Conservation (phyloP, 2,888 invertebrate species). For the Pilophorus perplexus region DNA sequence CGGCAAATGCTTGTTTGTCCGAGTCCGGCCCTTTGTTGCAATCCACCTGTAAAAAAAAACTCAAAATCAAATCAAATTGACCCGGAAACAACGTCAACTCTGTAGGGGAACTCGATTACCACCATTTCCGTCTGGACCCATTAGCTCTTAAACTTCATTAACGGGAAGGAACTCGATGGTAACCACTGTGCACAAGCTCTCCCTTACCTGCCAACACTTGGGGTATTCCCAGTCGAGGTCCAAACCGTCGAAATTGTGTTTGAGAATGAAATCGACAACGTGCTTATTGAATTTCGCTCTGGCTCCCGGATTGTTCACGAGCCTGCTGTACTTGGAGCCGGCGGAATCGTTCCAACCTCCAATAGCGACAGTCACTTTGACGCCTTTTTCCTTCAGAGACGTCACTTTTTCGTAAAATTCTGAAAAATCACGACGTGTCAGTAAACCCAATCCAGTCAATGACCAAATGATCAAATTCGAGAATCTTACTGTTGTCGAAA, state of each 20-base stretch:
- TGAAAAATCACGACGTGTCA: constrained; percentile 51
- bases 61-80: too few relatives aligned
- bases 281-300: constrained; percentile 71
- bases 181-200: too few relatives aligned
- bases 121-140: too few relatives aligned
- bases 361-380: constrained; percentile 66
- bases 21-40: constrained; percentile 77
- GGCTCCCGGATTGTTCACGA: constrained; percentile 71
- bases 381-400: constrained; percentile 58
- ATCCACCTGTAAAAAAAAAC: constrained; percentile 63
- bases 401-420: constrained; percentile 85
- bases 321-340: constrained; percentile 80
- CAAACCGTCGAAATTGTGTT: constrained; percentile 82
- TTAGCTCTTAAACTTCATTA: too few relatives aligned
- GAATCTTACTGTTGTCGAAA: constrained; percentile 72
- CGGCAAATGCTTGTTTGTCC: constrained; percentile 76
- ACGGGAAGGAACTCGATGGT: too few relatives aligned
- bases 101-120: too few relatives aligned
- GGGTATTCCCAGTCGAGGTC: constrained; percentile 96
- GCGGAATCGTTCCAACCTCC: constrained; percentile 96
- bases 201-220: constrained; percentile 69
- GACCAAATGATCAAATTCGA: too few relatives aligned
- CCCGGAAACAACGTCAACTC: too few relatives aligned
- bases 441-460: too few relatives aligned
- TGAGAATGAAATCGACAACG: constrained; percentile 72